Evolutionary conservation across 2,888 invertebrate genomes (phyloP).

Genomic region (Dysmachus trigonus): DNA sequence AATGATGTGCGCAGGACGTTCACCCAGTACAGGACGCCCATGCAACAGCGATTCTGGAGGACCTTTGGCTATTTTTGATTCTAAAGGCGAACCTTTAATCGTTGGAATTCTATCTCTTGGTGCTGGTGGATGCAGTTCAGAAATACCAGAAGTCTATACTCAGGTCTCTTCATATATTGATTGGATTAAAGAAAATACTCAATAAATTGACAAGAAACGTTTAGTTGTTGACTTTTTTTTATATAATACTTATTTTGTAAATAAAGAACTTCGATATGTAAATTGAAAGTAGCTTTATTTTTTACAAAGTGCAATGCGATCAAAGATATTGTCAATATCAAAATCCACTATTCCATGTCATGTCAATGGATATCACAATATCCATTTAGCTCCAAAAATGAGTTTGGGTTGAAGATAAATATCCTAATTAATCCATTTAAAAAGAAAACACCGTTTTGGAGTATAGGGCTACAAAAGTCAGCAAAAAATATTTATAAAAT

Average conservation of each 20-base stretch:
- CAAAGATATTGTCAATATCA: too few relatives aligned
- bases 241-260: neutral
- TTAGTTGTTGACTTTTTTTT: neutral
- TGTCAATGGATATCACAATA: too few relatives aligned
- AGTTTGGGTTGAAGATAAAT: too few relatives aligned
- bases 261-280: neutral
- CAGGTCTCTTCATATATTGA: neutral
- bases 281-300: neutral
- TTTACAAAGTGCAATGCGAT: neutral
- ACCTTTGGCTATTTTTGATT: neutral
- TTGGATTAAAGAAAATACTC: conserved; percentile 1
- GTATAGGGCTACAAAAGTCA: too few relatives aligned
- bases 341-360: too few relatives aligned
- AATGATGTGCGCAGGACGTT: conserved; percentile 51
- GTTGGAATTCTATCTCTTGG: conserved; percentile 24
- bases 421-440: too few relatives aligned
- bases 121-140: neutral
- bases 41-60: conserved; percentile 52
- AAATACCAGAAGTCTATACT: conserved; percentile 1
- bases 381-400: too few relatives aligned
- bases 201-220: neutral
- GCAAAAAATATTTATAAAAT: too few relatives aligned
- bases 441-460: too few relatives aligned
- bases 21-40: conserved; percentile 41
- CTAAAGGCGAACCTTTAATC: neutral